Percentiles rank a stretch among this genome's conserved stretches.
Conservation (phyloP, 2,888 invertebrate species). For the Pilophorus perplexus region DNA sequence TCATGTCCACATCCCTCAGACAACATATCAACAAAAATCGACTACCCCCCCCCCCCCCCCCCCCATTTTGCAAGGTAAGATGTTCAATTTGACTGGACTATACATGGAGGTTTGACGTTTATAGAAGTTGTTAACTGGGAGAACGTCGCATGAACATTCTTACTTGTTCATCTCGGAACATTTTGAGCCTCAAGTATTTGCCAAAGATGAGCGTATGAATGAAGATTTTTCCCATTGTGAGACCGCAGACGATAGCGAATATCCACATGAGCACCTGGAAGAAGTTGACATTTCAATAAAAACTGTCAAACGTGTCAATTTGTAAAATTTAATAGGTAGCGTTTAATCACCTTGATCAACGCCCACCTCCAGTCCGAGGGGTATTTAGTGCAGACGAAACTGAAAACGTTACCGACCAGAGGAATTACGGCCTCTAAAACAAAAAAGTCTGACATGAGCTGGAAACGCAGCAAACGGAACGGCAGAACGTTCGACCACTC, state of each 20-base stretch:
- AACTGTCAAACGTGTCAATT: background rate
- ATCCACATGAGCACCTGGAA: slow-evolving; percentile 54
- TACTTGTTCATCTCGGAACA: slow-evolving; percentile 55
- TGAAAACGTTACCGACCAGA: slow-evolving; percentile 56
- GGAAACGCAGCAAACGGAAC: background rate
- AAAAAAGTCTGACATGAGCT: background rate
- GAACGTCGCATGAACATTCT: no score
- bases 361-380: slow-evolving; percentile 54
- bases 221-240: slow-evolving; percentile 54
- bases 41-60: no score
- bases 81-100: no score
- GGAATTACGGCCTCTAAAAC: slow-evolving; percentile 55
- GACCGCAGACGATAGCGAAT: slow-evolving; percentile 53
- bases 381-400: slow-evolving; percentile 55
- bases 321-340: background rate
- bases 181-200: slow-evolving; percentile 54
- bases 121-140: no score
- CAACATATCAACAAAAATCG: no score
- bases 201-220: slow-evolving; percentile 54
- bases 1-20: no score
- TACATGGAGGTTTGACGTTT: no score
- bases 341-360: slow-evolving; percentile 50
- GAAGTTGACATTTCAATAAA: no score
- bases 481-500: background rate
- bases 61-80: no score